These are phyloP conservation scores for Apamea epomidion DNA, from an alignment of 2,888 invertebrate species.

Conservation along the genomic window DNA sequence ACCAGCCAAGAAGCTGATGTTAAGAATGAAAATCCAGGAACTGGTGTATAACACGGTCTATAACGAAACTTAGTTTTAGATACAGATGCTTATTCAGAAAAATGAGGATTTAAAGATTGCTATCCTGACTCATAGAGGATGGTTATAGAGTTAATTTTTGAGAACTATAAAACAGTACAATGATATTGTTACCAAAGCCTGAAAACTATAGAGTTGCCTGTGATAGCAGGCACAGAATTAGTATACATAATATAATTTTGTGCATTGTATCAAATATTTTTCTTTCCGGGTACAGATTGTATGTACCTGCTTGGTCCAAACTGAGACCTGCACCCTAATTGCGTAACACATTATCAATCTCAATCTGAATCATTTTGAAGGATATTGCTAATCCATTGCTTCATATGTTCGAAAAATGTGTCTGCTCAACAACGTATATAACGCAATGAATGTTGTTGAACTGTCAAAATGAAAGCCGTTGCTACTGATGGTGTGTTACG, in stretches of 20 bases:
- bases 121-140: background rate
- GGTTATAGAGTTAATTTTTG: background rate
- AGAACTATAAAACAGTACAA: background rate
- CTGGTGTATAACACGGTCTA: slow-evolving; percentile 88
- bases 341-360: background rate
- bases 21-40: slow-evolving; percentile 88
- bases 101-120: slow-evolving; percentile 15
- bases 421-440: no score
- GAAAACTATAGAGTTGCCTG: slow-evolving; percentile 10
- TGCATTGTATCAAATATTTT: background rate
- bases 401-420: background rate
- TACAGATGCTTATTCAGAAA: slow-evolving; percentile 27
- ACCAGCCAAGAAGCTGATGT: slow-evolving; percentile 87
- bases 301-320: background rate
- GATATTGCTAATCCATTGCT: background rate
- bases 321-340: background rate
- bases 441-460: background rate
- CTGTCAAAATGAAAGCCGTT: background rate
- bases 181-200: background rate
- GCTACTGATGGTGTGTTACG: no score
- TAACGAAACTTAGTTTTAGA: slow-evolving; percentile 75
- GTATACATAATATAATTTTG: background rate
- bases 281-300: background rate
- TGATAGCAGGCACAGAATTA: slow-evolving; percentile 1
- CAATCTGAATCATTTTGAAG: background rate